A percentile compares a stretch with the other conserved stretches of the same genome.
phyloP scores from a whole-genome alignment of 2,113 vertebrate species.

The Pseudopodoces humilis region DNA sequence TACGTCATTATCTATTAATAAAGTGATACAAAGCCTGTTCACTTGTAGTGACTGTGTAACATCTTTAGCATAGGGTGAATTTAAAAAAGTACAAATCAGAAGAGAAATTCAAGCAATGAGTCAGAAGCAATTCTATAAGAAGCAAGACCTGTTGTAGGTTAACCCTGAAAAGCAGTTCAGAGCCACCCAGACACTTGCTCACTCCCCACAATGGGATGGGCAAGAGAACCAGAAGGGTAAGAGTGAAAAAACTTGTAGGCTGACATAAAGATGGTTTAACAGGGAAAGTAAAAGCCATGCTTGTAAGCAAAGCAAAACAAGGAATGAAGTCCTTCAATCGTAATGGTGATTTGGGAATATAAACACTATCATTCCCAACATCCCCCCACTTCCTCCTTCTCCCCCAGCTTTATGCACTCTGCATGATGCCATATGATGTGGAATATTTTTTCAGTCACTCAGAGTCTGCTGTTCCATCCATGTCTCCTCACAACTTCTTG shows the following conservation, averaged over 20 bases:
- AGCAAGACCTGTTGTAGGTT: neutral
- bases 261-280: neutral
- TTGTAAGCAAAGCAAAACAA: neutral
- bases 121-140: neutral
- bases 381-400: neutral
- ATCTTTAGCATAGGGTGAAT: neutral
- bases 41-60: neutral
- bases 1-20: neutral
- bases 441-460: neutral
- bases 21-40: neutral
- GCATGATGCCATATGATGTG: fast-evolving
- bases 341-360: neutral
- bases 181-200: fast-evolving
- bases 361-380: fast-evolving
- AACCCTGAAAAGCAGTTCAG: neutral
- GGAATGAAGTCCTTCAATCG: fast-evolving
- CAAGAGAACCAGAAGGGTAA: neutral
- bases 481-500: neutral
- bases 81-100: neutral
- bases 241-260: fast-evolving
- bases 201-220: fast-evolving
- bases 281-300: neutral
- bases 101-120: neutral
- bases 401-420: neutral
- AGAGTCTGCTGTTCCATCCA: neutral